Percentiles rank a stretch among this genome's conserved stretches.
These are phyloP conservation scores for Conopomorpha cramerella DNA, from an alignment of 1,140 invertebrate species.

Conservation along the genomic window DNA sequence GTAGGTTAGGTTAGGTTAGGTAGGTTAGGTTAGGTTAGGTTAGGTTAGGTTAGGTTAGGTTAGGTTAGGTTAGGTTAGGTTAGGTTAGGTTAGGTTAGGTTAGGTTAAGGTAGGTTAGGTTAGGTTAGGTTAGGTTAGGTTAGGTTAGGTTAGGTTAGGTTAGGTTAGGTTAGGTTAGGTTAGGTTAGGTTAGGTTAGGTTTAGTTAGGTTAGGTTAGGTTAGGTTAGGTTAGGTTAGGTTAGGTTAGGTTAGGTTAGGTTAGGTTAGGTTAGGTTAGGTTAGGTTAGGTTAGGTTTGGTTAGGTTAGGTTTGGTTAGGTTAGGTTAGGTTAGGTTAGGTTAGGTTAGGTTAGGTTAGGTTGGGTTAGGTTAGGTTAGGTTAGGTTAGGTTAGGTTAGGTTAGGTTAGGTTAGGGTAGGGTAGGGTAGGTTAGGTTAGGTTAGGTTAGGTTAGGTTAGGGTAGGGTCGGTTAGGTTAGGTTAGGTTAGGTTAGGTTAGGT, in stretches of 20 bases:
- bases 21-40: constrained; percentile 5
- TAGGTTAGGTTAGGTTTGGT: background rate
- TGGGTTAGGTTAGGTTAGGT: background rate
- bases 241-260: background rate
- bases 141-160: background rate
- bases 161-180: background rate
- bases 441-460: background rate
- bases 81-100: constrained; percentile 1
- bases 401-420: background rate
- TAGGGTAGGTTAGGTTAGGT: background rate
- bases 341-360: background rate
- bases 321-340: background rate
- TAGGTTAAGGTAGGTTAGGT: background rate
- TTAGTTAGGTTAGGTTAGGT: background rate
- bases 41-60: constrained; percentile 5
- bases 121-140: background rate
- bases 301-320: background rate
- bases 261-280: background rate
- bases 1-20: constrained; percentile 6
- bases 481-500: background rate
- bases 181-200: background rate
- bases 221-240: background rate
- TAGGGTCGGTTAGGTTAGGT: background rate
- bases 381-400: background rate
- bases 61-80: constrained; percentile 5